Base-by-base conservation (phyloP, 37 sponge, comb jelly and placozoan species). In the Agelas oroides region DNA sequence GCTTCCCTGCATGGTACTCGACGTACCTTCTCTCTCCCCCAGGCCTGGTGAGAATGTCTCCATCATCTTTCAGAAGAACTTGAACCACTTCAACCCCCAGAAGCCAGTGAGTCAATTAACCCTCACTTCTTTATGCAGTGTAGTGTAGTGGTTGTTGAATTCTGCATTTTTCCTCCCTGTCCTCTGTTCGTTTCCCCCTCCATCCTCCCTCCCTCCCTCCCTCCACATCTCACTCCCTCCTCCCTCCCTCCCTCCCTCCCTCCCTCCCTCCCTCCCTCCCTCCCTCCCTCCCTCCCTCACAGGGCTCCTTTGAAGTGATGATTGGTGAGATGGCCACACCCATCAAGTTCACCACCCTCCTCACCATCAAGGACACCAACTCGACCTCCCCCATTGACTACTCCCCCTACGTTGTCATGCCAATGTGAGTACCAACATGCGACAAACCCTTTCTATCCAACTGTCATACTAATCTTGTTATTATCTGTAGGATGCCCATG, bases 61-160 rank as follows among this genome's bases (percentile, higher is more conserved):
- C 24, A 58, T 95, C 24, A 53, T 85, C 64, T 92, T 95, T 80
- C 96, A 95, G 84, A 95, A 95, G 83, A 95, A 95, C 46, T 77
- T 95, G 28, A 72, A 95, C 84, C 96, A 95, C 88, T 93, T 76
- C 38, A 59, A 88, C 71, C 13, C 62, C 30, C 21, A 57, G 15
- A 73, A 0, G 6, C 92, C 92, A 8, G 46, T 46, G 46, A 8
- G 14, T 89, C 89, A 71, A 79, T 77, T 56, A 34, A 28, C 30
- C 33, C 1, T 76, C 66, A 84, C 54, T 38, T 17, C 5, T 8
- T 46, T 8, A 46, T 46, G 46, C 46, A 46, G 46, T 46, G n/a
- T n/a, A n/a, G n/a, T n/a, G n/a, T n/a, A n/a, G n/a, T n/a, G n/a
- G n/a, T n/a, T n/a, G n/a, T n/a, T n/a, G n/a, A n/a, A n/a, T n/a